Evolutionary conservation across 2,797 vertebrate genomes (phyloP), one percentile per base, ranked within the genome.

Genomic region (Leptodactylus fallax): DNA sequence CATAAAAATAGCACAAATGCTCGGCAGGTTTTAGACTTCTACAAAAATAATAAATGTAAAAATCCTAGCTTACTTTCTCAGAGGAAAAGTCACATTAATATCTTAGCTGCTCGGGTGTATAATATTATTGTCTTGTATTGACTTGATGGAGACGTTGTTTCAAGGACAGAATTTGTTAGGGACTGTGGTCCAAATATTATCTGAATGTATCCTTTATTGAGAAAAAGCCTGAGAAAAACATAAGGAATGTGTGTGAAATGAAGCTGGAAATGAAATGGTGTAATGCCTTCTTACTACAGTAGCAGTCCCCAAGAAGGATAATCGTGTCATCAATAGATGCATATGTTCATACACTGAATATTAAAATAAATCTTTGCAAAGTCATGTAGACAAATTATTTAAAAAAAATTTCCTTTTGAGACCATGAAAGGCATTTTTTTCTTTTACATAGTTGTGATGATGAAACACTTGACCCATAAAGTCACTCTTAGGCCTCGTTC

Each of bases 211-310:
- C 49, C 27, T 27, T 72, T 83, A 83, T 72, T 36, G 45, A 72
- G 65, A 21, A 56, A 51, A 83, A 56, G 81, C 65, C 65, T 83
- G 65, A 69, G 65, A 83, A 72, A 72, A 56, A 83, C 71, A 83
- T 58, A 23, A 69, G 67, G 81, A 83, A 69, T 45, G 65, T 56
- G 56, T 81, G 56, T 81, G 58, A 71, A 55, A 63, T n/a, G 27
- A 80, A 47, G 7, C 79, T 49, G 71, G 19, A 51, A 72, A 45
- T 71, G 27, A 71, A 67, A 27, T 25, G 65, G 17, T 19, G 19
- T 3, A 17, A 19, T 9, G 36, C 7, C 19, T 16, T 69, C 25
- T 27, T 25, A 67, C 10, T 11, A 13, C 11, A 36, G 36, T 36
- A 36, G n/a, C 61, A 1, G 61, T 4, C 21, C 10, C 13, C 9